Evolutionary conservation across 1,140 invertebrate species (phyloP).

Genomic region (Dreissena polymorpha): DNA sequence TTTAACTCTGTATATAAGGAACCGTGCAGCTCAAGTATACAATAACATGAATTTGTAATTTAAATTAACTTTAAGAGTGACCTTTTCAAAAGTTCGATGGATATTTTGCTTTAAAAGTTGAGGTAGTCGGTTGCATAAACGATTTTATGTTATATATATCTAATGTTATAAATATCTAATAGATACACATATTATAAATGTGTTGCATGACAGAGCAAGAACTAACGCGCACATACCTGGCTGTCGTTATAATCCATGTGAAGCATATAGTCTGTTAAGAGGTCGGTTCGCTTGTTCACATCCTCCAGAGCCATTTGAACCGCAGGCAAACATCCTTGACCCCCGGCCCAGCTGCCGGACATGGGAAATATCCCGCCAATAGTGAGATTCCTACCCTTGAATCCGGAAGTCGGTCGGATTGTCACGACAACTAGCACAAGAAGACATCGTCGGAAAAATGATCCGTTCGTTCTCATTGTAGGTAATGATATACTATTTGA

Average conservation of each 20-base stretch:
- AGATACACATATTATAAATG: too few species aligned
- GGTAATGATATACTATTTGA: too few species aligned
- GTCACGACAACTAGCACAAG: neutral
- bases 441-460: neutral
- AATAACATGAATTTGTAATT: too few species aligned
- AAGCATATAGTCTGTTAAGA: conserved; percentile 95
- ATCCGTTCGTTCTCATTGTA: neutral
- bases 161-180: too few species aligned
- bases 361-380: conserved; percentile 99
- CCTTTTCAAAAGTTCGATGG: too few species aligned
- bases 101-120: too few species aligned
- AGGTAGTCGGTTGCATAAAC: too few species aligned
- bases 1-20: too few species aligned
- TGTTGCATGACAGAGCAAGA: too few species aligned
- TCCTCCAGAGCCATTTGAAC: conserved; percentile 97
- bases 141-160: too few species aligned
- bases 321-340: conserved; percentile 83
- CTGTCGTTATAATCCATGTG: conserved; percentile 98
- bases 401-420: neutral
- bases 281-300: conserved; percentile 93
- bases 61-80: too few species aligned
- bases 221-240: conserved; percentile 86
- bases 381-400: conserved; percentile 84
- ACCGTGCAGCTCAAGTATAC: too few species aligned
- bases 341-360: conserved; percentile 91